These are phyloP conservation scores for Elephas maximus DNA, from an alignment of 2,113 vertebrate genomes.

Conservation along the genomic window DNA sequence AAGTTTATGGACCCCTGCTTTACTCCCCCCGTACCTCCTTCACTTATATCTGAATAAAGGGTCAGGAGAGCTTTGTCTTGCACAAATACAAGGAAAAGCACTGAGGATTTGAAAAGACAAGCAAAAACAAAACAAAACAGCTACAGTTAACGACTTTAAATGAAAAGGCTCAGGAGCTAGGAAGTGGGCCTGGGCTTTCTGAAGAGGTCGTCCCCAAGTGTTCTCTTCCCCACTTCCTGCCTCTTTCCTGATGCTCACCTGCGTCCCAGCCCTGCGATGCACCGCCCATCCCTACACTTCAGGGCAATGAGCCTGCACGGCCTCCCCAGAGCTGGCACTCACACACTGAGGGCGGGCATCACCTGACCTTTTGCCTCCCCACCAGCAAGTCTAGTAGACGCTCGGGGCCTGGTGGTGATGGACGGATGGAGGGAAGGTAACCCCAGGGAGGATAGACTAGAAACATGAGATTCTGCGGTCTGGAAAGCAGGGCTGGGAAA, in stretches of 20 bases:
- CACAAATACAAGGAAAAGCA: neutral
- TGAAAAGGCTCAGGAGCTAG: neutral
- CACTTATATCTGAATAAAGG: accelerated
- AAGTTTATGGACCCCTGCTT: accelerated
- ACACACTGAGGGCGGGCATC: neutral
- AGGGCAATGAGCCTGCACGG: neutral
- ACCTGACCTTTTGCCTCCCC: neutral
- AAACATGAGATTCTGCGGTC: neutral
- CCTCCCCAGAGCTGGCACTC: neutral
- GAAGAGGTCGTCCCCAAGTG: neutral
- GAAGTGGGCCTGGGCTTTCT: neutral
- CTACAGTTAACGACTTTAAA: neutral
- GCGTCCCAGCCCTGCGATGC: neutral
- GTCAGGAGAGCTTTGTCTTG: no score
- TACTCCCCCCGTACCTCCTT: no score
- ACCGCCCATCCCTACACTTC: accelerated
- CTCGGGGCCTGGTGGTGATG: neutral
- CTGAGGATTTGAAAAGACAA: neutral
- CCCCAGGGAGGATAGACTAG: no score
- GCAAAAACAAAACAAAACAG: neutral
- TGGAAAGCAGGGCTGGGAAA: neutral
- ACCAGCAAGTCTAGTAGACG: neutral
- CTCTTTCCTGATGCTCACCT: neutral
- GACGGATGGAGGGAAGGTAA: neutral
- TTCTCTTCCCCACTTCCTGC: neutral